Evolutionary conservation across 92 coral and sea anemone species (phyloP).

Genomic region (Zoanthus sansibaricus): DNA sequence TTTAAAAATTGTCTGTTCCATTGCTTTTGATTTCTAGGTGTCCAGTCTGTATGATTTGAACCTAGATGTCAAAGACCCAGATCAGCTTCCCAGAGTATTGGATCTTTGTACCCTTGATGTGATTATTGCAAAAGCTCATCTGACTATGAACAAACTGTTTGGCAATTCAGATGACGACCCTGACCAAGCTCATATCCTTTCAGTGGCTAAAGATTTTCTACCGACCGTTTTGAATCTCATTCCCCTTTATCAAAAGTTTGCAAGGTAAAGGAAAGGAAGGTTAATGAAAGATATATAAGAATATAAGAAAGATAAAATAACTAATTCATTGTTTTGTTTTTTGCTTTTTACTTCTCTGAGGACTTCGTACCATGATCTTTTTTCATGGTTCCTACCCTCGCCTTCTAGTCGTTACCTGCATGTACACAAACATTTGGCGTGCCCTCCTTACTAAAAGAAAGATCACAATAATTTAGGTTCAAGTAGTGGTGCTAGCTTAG

Average conservation of each 20-base stretch:
- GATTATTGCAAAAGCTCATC: conserved; percentile 78
- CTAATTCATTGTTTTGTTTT: neutral
- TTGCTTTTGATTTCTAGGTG: conserved; percentile 48
- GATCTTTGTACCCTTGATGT: conserved; percentile 80
- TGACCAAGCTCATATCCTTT: conserved; percentile 74
- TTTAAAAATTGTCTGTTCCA: no score
- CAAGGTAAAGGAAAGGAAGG: conserved; percentile 62
- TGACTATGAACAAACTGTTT: conserved; percentile 72
- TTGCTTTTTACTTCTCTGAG: no score
- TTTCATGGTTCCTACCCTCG: no score
- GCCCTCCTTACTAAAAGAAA: no score
- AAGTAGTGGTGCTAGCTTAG: no score
- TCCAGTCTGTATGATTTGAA: conserved; percentile 49
- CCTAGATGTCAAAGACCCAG: conserved; percentile 57
- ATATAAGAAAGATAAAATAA: neutral
- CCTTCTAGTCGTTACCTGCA: no score
- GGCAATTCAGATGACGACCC: conserved; percentile 88
- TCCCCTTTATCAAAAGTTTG: conserved; percentile 86
- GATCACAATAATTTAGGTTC: no score
- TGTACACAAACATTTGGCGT: no score
- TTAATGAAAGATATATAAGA: neutral
- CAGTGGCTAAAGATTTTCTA: conserved; percentile 77
- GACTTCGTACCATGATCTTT: no score
- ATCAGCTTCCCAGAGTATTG: conserved; percentile 85
- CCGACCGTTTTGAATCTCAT: conserved; percentile 75